Evolutionary conservation across 2,113 vertebrate genomes (phyloP).

Genomic region (Platanista minor): DNA sequence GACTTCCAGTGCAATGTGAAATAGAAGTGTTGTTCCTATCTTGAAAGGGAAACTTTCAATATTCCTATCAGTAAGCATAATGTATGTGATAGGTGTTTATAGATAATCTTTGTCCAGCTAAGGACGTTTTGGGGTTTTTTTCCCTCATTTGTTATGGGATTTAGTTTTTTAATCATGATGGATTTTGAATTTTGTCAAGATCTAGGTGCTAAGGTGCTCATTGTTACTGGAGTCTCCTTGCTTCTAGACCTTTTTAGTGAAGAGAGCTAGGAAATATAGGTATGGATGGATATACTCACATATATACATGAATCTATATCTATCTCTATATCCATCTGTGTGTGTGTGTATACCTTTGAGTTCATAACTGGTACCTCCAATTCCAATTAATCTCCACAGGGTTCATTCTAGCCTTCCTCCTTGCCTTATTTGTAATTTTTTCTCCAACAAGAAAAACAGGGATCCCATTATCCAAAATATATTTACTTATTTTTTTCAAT

Average conservation of each 20-base stretch:
- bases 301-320: background rate
- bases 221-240: background rate
- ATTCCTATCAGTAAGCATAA: background rate
- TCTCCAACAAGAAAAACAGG: background rate
- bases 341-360: background rate
- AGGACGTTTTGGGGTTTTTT: background rate
- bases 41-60: background rate
- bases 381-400: background rate
- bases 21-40: background rate
- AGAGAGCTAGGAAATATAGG: background rate
- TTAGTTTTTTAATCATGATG: background rate
- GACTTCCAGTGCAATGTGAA: background rate
- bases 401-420: background rate
- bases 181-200: background rate
- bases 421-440: conserved; percentile 16
- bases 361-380: background rate
- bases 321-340: background rate
- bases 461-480: background rate
- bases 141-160: background rate
- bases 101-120: background rate
- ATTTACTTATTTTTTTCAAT: conserved; percentile 17
- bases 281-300: background rate
- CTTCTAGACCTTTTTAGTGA: background rate
- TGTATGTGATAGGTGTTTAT: background rate
- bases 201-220: background rate